Evolutionary conservation across 1,140 invertebrate genomes (phyloP).

Genomic region (Tribolium madens): DNA sequence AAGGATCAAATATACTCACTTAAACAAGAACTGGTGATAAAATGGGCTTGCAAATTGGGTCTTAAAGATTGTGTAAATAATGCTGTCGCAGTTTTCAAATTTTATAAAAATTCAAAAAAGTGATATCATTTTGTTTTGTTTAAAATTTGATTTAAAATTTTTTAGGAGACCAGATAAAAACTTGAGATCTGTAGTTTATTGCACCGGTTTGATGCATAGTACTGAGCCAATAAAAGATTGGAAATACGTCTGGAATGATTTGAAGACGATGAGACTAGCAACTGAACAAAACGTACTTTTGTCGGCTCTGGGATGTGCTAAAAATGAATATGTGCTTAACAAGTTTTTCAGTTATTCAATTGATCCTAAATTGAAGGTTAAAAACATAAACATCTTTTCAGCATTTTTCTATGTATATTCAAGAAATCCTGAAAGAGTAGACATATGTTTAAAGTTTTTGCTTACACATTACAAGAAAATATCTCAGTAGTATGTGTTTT

Average conservation of each 20-base stretch:
- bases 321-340: constrained; percentile 53
- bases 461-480: too few relatives aligned
- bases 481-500: too few relatives aligned
- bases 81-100: constrained; percentile 58
- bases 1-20: constrained; percentile 62
- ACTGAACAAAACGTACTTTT: constrained; percentile 70
- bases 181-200: constrained; percentile 71
- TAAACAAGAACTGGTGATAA: constrained; percentile 64
- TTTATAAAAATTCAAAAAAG: not conserved
- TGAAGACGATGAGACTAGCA: constrained; percentile 65
- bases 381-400: constrained; percentile 45
- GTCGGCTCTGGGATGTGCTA: constrained; percentile 70
- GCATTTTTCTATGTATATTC: constrained; percentile 65
- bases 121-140: not conserved
- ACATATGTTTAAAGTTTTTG: constrained; percentile 65
- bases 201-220: constrained; percentile 66
- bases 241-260: constrained; percentile 67
- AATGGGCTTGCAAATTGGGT: constrained; percentile 69
- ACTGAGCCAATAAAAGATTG: constrained; percentile 62
- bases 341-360: not conserved
- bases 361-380: not conserved
- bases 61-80: constrained; percentile 66
- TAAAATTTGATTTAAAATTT: not conserved
- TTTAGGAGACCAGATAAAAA: constrained; percentile 67
- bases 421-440: constrained; percentile 65